Base-by-base conservation (phyloP, 2,113 vertebrate genomes). In the Pardalotus punctatus region DNA sequence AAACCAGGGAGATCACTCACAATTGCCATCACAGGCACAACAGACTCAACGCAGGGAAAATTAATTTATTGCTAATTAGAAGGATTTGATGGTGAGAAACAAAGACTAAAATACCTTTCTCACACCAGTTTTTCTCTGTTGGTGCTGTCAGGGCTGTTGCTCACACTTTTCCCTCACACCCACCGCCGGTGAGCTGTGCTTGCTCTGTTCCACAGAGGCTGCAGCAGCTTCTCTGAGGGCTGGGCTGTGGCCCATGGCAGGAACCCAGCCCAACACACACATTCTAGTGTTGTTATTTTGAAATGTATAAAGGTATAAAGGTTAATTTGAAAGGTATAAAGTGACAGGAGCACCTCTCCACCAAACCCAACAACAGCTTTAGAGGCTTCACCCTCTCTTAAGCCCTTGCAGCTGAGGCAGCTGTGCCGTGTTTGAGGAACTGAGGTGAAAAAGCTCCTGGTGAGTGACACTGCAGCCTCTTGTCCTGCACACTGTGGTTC, bases 211-310 rank as follows among this genome's bases (percentile, higher is more conserved):
- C 40, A 11, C 38, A 14, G 40, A 36, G 27, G 22, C 8, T 2
- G 5, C 61, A 3, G 42, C 38, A 4, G 7, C 11, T 4, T 0
- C 48, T 6, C n/a, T 3, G 28, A 16, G 1, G 25, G 35, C 50
- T 24, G 1, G 12, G 50, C 64, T 2, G 7, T 2, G 35, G 12
- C 15, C 62, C 48, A 8, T 0, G 2, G 8, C 0, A 0, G 42
- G 45, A 58, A 9, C 21, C 20, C 66, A 65, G 66, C 45, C 42
- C 47, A 42, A 58, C 29, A 57, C 19, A 6, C 12, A 6, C 16
- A 61, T 40, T 40, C 54, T 27, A 9, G 27, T 14, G 4, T 5
- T 21, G 31, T 19, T 67, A 29, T 27, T 70, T n/a, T 73, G 29
- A 70, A 90, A 71, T 6, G 38, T 21, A 33, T 53, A 23, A 72